These are phyloP conservation scores for Campylorhamphus procurvoides DNA, from an alignment of 2,113 vertebrate genomes.

Conservation along the genomic window DNA sequence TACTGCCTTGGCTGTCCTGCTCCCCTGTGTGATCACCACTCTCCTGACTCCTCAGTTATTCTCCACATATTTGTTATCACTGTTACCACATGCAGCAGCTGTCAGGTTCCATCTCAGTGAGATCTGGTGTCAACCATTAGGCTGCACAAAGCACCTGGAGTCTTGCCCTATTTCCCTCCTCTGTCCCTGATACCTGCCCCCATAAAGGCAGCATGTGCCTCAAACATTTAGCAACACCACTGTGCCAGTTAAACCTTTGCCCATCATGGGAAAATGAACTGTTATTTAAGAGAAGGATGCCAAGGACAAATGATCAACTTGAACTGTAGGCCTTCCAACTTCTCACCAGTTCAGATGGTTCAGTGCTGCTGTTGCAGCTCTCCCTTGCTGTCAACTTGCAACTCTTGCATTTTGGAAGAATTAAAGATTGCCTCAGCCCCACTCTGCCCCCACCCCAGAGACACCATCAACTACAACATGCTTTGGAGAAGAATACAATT, in stretches of 20 bases:
- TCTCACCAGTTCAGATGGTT: neutral
- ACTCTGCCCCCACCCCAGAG: neutral
- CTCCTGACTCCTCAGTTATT: neutral
- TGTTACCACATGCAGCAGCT: neutral
- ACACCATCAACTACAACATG: neutral
- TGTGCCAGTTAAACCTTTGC: neutral
- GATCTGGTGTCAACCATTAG: neutral
- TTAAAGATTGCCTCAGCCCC: neutral
- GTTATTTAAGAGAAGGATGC: neutral
- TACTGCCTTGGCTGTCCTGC: neutral
- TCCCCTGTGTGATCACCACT: neutral
- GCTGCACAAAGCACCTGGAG: neutral
- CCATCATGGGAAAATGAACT: neutral
- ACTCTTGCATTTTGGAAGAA: neutral
- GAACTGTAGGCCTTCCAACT: neutral
- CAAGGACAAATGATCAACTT: neutral
- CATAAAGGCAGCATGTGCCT: neutral
- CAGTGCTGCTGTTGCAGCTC: neutral
- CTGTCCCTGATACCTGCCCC: neutral
- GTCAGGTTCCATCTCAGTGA: neutral
- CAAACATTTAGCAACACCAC: neutral
- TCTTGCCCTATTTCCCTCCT: neutral
- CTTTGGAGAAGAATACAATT: slow-evolving; percentile 60
- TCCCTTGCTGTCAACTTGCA: neutral
- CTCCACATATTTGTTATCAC: neutral